Percentiles rank a stretch among this genome's conserved stretches.
phyloP scores from a whole-genome alignment of 2,113 vertebrate genomes.

The Gracilinanus agilis region DNA sequence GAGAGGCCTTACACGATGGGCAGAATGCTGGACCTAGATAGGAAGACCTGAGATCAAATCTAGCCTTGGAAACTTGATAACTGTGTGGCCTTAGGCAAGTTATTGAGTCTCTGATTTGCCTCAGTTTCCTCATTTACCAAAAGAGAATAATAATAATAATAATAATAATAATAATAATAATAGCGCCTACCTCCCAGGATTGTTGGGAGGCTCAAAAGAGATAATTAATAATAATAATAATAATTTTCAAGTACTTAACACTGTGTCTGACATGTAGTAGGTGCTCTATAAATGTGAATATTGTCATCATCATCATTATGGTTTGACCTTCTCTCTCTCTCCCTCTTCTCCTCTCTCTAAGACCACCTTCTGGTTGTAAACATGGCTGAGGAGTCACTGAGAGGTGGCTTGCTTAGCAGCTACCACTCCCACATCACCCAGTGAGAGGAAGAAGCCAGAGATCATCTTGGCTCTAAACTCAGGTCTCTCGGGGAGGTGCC shows the following conservation, averaged over 20 bases:
- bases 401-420: background rate
- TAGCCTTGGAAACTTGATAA: background rate
- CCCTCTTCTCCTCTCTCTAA: no score
- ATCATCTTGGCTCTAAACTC: background rate
- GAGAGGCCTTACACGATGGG: background rate
- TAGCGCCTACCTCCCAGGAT: background rate
- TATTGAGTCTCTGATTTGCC: background rate
- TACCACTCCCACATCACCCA: background rate
- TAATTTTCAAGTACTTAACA: background rate
- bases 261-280: background rate
- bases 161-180: background rate
- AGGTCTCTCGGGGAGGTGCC: background rate
- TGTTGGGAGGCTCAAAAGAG: background rate
- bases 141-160: background rate
- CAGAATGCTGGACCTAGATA: background rate
- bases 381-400: background rate
- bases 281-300: background rate
- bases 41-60: background rate
- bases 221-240: no score
- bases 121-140: background rate
- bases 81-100: background rate
- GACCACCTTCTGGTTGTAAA: background rate
- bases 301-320: background rate
- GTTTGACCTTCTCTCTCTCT: background rate
- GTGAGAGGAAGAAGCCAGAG: background rate